Conservation (phyloP, 2,797 vertebrate species). For the Poeciliopsis paucimaculata region DNA sequence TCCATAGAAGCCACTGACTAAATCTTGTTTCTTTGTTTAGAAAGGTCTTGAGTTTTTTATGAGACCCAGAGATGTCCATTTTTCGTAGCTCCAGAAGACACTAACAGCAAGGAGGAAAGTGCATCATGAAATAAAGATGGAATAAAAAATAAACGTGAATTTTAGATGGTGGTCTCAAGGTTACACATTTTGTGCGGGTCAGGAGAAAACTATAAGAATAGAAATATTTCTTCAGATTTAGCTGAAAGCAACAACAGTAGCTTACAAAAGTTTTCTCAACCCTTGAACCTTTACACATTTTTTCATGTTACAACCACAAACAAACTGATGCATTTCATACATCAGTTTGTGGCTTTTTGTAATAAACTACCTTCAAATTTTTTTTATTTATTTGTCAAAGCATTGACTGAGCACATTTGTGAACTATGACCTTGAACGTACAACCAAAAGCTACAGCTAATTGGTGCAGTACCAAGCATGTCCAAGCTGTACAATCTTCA, state of each 20-base stretch:
- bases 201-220: not conserved
- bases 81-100: not conserved
- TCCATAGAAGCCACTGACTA: slow-evolving; percentile 4
- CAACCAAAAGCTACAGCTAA: not conserved
- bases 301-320: not conserved
- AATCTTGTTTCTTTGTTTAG: not conserved
- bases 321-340: not conserved
- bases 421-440: not conserved
- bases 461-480: not conserved
- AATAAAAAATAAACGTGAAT: not conserved
- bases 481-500: not conserved
- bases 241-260: not conserved
- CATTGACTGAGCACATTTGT: no score
- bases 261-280: not conserved
- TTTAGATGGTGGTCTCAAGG: not conserved
- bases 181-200: not conserved
- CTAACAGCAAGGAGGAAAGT: not conserved
- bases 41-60: not conserved
- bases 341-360: not conserved
- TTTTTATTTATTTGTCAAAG: no score
- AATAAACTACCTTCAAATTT: not conserved
- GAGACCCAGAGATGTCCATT: not conserved
- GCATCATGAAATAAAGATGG: slow-evolving; percentile 8
- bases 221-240: not conserved
- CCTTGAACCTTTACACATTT: not conserved